Evolutionary conservation across 2,888 invertebrate species (phyloP), one percentile per base, ranked within the genome.

Genomic region (Harpagoxenus sublaevis): DNA sequence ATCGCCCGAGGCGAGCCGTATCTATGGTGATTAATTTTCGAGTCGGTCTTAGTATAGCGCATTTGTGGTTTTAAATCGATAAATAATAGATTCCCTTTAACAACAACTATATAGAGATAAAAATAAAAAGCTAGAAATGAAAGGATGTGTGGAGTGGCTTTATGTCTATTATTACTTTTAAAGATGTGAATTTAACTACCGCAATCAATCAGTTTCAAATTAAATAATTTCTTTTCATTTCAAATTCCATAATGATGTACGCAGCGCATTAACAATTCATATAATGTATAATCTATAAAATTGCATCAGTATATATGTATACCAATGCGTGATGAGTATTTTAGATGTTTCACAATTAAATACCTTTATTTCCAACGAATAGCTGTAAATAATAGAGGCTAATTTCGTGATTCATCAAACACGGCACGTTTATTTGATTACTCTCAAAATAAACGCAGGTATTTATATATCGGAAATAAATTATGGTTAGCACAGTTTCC

Each of bases 1-100:
- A 89, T 88, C 88, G 88, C 77, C 73, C 63, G 68, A 65, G 85
- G 88, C 84, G 45, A 83, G 65, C 79, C 73, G 45, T 78, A 83
- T 68, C 62, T 48, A 4, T 55, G 10, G 48, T 65, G 74, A 74
- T 75, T 84, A 84, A 84, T 84, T 75, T 68, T 45, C 51, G 45
- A 84, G 55, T 60, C 60, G 60, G 48, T 62, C 66, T 71, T 60
- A 18, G 39, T 48, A 3, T 5, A 39, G 28, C 28, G 45, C 3
- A 55, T 79, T 71, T 71, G 10, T 48, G 23, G 18, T 45, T 66
- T 66, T 48, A 60, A 39, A 28, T 12, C 31, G 60, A 39, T 62
- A 62, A 60, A 73, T 62, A 81, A 81, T 39, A 18, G 8, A 35
- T 48, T 35, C 2, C 8, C 3, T 12, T n/a, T 12, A 28, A 9